Conservation (phyloP, 2,888 invertebrate genomes). For the Apamea anceps region DNA sequence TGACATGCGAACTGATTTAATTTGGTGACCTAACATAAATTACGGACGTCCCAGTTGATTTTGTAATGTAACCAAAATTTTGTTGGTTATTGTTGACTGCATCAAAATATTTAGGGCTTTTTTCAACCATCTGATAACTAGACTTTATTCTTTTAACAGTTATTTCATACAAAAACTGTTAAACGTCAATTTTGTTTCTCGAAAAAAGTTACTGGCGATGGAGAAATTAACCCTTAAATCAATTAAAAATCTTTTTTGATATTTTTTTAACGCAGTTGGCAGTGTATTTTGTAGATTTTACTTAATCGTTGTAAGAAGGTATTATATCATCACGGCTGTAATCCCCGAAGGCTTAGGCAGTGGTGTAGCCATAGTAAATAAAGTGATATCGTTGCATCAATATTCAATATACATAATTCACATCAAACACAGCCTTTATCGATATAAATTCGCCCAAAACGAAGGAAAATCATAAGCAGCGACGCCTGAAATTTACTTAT, state of each 20-base stretch:
- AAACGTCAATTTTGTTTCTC: no score
- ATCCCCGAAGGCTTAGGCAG: neutral
- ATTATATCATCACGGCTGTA: neutral
- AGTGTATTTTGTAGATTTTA: neutral
- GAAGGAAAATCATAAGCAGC: neutral
- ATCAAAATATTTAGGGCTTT: no score
- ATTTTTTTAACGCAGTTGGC: no score
- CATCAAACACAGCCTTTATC: neutral
- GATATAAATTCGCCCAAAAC: neutral
- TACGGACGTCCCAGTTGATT: slow-evolving; percentile 21
- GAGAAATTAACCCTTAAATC: neutral
- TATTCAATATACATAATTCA: neutral
- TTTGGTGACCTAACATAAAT: slow-evolving; percentile 41
- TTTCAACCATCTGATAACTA: no score
- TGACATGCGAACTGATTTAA: slow-evolving; percentile 38
- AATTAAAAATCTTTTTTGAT: no score
- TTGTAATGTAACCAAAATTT: slow-evolving; percentile 23
- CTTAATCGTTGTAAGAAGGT: no score
- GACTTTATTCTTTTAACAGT: no score
- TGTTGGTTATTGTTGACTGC: neutral
- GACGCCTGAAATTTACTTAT: slow-evolving; percentile 38
- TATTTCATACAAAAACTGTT: no score
- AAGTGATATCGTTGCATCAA: neutral
- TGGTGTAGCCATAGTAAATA: neutral
- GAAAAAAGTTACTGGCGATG: neutral